Evolutionary conservation across 2,113 vertebrate species (phyloP).

Genomic region (Oophaga pumilio): DNA sequence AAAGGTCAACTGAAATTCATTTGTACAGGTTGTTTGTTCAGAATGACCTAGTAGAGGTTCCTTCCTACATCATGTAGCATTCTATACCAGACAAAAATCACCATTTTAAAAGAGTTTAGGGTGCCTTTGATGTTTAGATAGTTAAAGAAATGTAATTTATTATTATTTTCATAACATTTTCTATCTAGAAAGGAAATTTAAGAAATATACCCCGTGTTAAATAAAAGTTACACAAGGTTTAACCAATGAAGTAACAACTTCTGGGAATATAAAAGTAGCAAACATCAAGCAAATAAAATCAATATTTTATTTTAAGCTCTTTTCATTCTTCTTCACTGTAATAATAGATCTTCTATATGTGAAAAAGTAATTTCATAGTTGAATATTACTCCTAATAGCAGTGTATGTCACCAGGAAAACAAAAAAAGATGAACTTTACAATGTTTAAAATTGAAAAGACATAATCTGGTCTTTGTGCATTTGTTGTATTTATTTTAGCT

Average conservation of each 20-base stretch:
- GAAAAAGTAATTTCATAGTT: conserved; percentile 16
- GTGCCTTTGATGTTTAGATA: background rate
- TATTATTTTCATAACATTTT: background rate
- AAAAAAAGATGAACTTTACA: background rate
- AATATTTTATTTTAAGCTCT: background rate
- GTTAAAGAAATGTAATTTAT: background rate
- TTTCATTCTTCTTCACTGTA: background rate
- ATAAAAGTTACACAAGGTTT: background rate
- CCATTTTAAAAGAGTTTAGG: background rate
- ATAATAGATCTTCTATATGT: conserved; percentile 2
- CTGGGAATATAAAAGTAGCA: background rate
- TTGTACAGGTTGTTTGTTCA: background rate
- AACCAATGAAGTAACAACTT: background rate
- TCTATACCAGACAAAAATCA: background rate
- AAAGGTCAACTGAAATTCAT: background rate
- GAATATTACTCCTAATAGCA: background rate
- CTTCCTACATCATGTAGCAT: background rate
- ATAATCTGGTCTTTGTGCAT: background rate
- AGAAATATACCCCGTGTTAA: background rate
- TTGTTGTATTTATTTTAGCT: background rate
- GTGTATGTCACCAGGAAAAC: background rate
- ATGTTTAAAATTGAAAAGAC: background rate
- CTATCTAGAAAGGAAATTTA: background rate
- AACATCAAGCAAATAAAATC: background rate
- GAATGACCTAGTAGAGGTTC: background rate